Conservation (phyloP, 2,888 invertebrate species). For the Acanthacorydalis orientalis region DNA sequence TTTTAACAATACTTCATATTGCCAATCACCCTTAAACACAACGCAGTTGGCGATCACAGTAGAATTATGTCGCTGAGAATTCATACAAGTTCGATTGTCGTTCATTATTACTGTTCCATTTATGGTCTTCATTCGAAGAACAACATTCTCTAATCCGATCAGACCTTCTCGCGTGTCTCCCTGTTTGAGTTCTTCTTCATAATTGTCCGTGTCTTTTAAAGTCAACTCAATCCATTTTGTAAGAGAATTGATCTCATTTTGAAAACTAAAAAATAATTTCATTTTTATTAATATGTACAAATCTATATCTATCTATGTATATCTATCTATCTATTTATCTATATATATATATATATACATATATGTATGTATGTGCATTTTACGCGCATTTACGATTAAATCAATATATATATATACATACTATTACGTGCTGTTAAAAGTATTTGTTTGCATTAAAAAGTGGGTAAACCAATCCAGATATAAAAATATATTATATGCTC, state of each 20-base stretch:
- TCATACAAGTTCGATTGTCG: conserved; percentile 1
- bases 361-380: no score
- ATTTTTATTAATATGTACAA: no score
- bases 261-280: neutral
- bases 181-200: conserved; percentile 1
- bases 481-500: no score
- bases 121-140: conserved; percentile 1
- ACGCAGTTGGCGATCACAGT: conserved; percentile 1
- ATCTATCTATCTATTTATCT: no score
- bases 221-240: neutral
- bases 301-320: no score
- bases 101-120: conserved; percentile 3
- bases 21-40: conserved; percentile 1
- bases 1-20: conserved; percentile 1
- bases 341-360: no score
- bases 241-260: neutral
- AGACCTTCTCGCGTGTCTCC: neutral
- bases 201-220: neutral
- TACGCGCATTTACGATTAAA: no score
- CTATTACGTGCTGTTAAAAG: no score
- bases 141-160: conserved; percentile 2
- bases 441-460: no score
- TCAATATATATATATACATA: no score
- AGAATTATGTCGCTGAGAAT: neutral
- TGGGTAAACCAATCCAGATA: no score